Base-by-base conservation (phyloP, 1,140 invertebrate genomes). In the Solen grandis region DNA sequence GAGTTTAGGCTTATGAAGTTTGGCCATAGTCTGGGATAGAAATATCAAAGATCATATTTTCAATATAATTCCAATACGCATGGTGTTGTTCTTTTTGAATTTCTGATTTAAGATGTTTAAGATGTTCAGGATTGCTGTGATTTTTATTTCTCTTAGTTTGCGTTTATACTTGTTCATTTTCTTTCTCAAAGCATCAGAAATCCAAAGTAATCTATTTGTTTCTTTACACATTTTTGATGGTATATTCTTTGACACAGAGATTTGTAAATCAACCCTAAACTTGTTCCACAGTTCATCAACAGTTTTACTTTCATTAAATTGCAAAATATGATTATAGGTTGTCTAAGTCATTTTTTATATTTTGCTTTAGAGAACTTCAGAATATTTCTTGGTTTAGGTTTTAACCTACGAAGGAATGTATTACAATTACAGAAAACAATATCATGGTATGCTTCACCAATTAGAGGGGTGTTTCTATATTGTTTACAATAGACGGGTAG, bases 81-180 rank as follows among this genome's bases (percentile, higher is more conserved):
- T 59, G 52, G 1, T 59, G 19, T 33, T 62, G 68, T 41, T 81
- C 55, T 41, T 62, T 75, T 60, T 75, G 57, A 3, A 63, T 41
- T 22, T 75, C 68, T 2, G 46, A 31, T 63, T 63, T 75, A n/a
- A 75, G 57, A 5, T 63, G 2, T 35, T 16, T 46, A 13, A 52
- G 0, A 10, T 75, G 1, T n/a, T 41, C 27, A 22, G 13, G 5
- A 29, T 63, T 33, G 4, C 27, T 2, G 13, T 55, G 50, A 4
- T 57, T 25, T 29, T 57, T 54, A n/a, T 72, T 55, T 16, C 29
- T 8, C 38, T 35, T 4, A 31, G 35, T 69, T 69, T 69, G 19
- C 50, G 8, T 57, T 72, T 72, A 29, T 57, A 72, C n/a, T 31
- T 55, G 46, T 72, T 55, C 50, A 57, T 31, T 72, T 72, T 72